Base-by-base conservation (phyloP, 2,113 vertebrate species). In the Syrmaticus mikado region DNA sequence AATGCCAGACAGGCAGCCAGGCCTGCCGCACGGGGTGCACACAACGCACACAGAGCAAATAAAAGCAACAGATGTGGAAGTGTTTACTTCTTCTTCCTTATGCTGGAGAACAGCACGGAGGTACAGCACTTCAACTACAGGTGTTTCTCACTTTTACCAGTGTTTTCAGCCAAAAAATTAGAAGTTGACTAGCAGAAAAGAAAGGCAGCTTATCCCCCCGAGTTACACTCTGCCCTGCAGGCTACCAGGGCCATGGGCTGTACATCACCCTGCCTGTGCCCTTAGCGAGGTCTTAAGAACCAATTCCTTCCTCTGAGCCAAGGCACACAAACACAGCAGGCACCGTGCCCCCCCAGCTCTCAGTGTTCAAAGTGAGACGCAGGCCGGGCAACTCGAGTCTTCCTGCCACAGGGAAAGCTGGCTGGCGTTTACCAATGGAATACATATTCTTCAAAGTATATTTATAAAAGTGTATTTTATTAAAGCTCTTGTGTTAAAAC, bases 401-500 rank as follows among this genome's bases (percentile, higher is more conserved):
- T 90, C 81, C 67, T 46, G 52, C 72, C 82, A 79, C 19, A 1
- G 74, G 90, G 79, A 46, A 66, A 74, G 64, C 71, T 30, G 89
- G 38, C 60, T 72, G 41, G 34, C 50, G 38, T 80, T 92, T 64
- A 68, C 72, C 22, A 1, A 22, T 76, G 48, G 40, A 90, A 86
- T 64, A 10, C 62, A 11, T 66, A 85, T 73, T 83, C 81, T 7
- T 45, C 27, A 53, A 60, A 62, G 65, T 78, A 34, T 45, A 81
- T 84, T 75, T 80, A 70, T 75, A 36, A 41, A 93, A 91, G 90
- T 75, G 73, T 38, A 65, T 82, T 88, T 85, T 79, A 86, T 92
- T 83, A 81, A 94, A 91, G 90, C 92, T 92, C 75, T 91, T 86
- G 73, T 72, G 79, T 71, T 93, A 95, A 91, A 93, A 88, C 70